Base-by-base conservation (phyloP, 1,140 invertebrate species). In the Trichogramma pretiosum region DNA sequence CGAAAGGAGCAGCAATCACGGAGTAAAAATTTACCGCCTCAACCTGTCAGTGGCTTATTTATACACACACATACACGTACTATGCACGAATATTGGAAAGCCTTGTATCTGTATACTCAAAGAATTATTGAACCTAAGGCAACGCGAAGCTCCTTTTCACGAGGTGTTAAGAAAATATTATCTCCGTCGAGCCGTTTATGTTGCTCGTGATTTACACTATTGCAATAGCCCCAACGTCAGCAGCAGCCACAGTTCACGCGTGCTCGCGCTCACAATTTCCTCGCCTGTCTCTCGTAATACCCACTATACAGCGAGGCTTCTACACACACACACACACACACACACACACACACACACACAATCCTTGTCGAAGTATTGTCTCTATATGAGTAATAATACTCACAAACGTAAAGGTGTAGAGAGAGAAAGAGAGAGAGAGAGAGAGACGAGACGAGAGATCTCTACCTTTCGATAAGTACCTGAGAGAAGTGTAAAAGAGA, bases 131-230 rank as follows among this genome's bases (percentile, higher is more conserved):
- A n/a, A n/a, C n/a, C n/a, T n/a, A n/a, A n/a, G n/a, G n/a, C n/a
- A n/a, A n/a, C n/a, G n/a, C n/a, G n/a, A n/a, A n/a, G n/a, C 24
- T 11, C 53, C 43, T 50, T 39, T 62, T 56, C 53, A 61, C 57
- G 56, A 64, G 59, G 62, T 58, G 62, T 57, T 61, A 57, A 64
- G 56, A 58, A 61, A 64, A 53, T 59, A 56, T 53, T 55, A 50
- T 60, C 51, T 45, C 52, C 39, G 45, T n/a, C n/a, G n/a, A 33
- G 45, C 46, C 56, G 51, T 56, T 58, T 60, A 58, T 52, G 52
- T 52, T 56, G 53, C 36, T 24, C 50, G 42, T 61, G 59, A 61
- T 61, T 61, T 59, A 61, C 52, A 55, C 45, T 48, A 52, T 48
- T 48, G 49, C 43, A 37, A n/a, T n/a, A n/a, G n/a, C n/a, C n/a